These are phyloP conservation scores for Anarsia innoxiella DNA, from an alignment of 2,888 invertebrate genomes.

Conservation along the genomic window DNA sequence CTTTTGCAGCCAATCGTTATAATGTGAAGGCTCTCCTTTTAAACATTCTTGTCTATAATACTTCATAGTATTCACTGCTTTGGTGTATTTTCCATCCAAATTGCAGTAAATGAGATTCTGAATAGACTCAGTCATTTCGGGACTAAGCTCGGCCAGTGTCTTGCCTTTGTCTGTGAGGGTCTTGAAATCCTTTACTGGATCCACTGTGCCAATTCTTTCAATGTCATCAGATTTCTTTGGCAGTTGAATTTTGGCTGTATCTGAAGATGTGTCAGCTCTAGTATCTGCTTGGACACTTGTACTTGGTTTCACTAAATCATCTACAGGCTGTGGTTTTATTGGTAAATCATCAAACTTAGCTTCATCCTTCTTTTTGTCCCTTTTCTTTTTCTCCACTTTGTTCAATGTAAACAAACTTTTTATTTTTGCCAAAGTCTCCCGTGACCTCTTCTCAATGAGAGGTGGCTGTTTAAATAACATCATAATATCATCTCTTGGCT, in stretches of 20 bases:
- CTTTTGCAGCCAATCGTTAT: slow-evolving; percentile 56
- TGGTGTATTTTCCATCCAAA: slow-evolving; percentile 50
- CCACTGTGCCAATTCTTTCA: slow-evolving; percentile 72
- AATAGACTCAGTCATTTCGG: slow-evolving; percentile 51
- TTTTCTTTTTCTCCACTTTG: slow-evolving; percentile 39
- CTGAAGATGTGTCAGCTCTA: too few species aligned
- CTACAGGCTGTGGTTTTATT: slow-evolving; percentile 10
- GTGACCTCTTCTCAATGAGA: slow-evolving; percentile 57
- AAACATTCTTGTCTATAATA: slow-evolving; percentile 54
- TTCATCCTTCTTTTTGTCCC: slow-evolving; percentile 13
- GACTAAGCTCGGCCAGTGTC: slow-evolving; percentile 34
- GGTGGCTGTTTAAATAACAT: slow-evolving; percentile 68
- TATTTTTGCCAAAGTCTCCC: slow-evolving; percentile 57
- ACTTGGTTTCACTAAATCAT: slow-evolving; percentile 15
- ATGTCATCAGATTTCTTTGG: slow-evolving; percentile 31
- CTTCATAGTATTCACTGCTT: slow-evolving; percentile 48
- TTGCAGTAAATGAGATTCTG: slow-evolving; percentile 53
- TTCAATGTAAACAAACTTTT: slow-evolving; percentile 66
- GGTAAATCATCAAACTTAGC: slow-evolving; percentile 17
- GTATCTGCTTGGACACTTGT: slow-evolving; percentile 17
- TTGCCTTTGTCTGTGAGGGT: slow-evolving; percentile 54
- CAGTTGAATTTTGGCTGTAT: slow-evolving; percentile 38
- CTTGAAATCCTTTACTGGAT: slow-evolving; percentile 77
- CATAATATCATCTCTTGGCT: slow-evolving; percentile 62
- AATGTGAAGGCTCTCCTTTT: slow-evolving; percentile 40